A percentile compares a stretch with the other conserved stretches of the same genome.
These are phyloP conservation scores for Hecatera dysodea DNA, from an alignment of 2,888 invertebrate species.

Conservation along the genomic window DNA sequence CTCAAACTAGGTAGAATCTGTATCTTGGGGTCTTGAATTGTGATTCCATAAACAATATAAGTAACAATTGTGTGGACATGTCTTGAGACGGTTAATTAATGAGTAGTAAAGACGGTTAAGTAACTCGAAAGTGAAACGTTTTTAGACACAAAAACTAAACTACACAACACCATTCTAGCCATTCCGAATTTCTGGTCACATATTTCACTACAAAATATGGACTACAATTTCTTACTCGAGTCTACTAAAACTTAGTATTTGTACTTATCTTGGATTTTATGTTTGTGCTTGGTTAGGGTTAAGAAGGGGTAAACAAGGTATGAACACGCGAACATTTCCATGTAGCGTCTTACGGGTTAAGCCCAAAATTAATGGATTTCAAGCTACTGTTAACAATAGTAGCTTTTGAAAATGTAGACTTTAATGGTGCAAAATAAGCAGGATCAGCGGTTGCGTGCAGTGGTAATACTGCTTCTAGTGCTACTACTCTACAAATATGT, in stretches of 20 bases:
- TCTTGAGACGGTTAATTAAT: too few species aligned
- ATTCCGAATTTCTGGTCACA: constrained; percentile 15
- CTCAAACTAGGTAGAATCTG: too few species aligned
- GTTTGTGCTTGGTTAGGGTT: constrained; percentile 24
- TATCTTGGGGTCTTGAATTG: too few species aligned
- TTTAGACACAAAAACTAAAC: constrained; percentile 4
- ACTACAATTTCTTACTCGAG: constrained; percentile 9
- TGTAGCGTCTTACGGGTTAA: constrained; percentile 15
- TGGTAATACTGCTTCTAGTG: not conserved
- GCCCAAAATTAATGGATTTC: constrained; percentile 27
- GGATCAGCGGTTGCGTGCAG: too few species aligned
- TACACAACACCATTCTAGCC: not conserved
- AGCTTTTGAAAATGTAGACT: not conserved
- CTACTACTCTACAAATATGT: too few species aligned
- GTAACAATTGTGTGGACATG: too few species aligned
- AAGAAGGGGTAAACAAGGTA: constrained; percentile 20
- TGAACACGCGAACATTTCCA: constrained; percentile 52
- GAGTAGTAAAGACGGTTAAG: too few species aligned
- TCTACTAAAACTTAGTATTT: constrained; percentile 29
- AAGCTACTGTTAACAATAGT: not conserved
- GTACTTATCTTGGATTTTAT: constrained; percentile 27
- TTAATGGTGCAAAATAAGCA: not conserved
- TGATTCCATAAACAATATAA: too few species aligned
- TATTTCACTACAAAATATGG: constrained; percentile 20
- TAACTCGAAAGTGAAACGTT: not conserved